Evolutionary conservation across 2,888 invertebrate genomes (phyloP).

Genomic region (Clepsis dumicolana): DNA sequence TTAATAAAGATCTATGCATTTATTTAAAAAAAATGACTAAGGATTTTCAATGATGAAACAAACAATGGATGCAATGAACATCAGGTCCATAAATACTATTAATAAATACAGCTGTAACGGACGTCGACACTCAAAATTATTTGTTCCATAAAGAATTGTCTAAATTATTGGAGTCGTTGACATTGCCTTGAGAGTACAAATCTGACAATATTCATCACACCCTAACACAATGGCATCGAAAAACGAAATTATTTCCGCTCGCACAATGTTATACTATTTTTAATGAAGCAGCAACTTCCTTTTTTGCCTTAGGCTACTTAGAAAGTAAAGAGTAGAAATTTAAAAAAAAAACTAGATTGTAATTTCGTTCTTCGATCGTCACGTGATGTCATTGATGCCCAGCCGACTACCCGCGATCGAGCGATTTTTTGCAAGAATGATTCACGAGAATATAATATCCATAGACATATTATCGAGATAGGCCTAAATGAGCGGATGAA

Average conservation of each 20-base stretch:
- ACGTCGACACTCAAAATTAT: constrained; percentile 12
- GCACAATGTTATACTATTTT: background rate
- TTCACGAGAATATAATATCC: background rate
- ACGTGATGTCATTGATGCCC: background rate
- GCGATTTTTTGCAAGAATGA: background rate
- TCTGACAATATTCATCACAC: constrained; percentile 51
- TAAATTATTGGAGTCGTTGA: constrained; percentile 10
- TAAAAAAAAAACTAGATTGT: background rate
- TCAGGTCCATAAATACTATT: constrained; percentile 43
- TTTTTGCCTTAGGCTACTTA: background rate
- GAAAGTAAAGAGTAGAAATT: background rate
- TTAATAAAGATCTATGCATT: constrained; percentile 80
- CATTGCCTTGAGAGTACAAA: constrained; percentile 40
- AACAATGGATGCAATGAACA: constrained; percentile 61
- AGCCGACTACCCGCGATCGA: background rate
- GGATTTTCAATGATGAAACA: constrained; percentile 57
- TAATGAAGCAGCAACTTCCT: background rate
- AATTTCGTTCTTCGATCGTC: constrained; percentile 2
- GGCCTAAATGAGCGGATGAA: background rate
- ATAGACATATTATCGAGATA: background rate
- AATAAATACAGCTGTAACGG: constrained; percentile 34
- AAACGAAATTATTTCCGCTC: constrained; percentile 6
- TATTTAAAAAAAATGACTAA: constrained; percentile 65
- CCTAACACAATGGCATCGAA: constrained; percentile 40
- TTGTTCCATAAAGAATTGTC: constrained; percentile 19